Evolutionary conservation across 2,888 invertebrate species (phyloP).

Genomic region (Drosophila putrida): DNA sequence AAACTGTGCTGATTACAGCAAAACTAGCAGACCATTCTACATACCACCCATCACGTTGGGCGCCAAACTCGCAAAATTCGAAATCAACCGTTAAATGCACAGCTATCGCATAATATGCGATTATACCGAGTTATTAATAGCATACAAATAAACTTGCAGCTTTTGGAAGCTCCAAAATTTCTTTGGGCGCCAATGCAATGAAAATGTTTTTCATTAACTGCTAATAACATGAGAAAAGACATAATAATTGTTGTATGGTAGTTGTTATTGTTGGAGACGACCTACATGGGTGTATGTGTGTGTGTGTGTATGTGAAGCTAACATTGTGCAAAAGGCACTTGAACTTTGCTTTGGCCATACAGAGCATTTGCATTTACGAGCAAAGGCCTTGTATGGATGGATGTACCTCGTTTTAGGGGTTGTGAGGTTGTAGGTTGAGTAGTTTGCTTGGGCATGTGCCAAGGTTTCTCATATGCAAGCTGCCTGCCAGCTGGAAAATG

Average conservation of each 20-base stretch:
- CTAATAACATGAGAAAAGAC: conserved; percentile 18
- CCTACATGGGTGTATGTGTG: conserved; percentile 17
- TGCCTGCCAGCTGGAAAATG: conserved; percentile 50
- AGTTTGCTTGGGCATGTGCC: conserved; percentile 37
- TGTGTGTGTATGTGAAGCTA: conserved; percentile 20
- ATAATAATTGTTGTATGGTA: conserved; percentile 2
- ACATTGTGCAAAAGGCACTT: conserved; percentile 71
- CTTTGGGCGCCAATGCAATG: conserved; percentile 17
- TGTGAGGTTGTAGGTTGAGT: conserved; percentile 20
- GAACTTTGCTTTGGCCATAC: conserved; percentile 64
- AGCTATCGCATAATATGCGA: conserved; percentile 12
- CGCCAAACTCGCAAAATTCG: conserved; percentile 9
- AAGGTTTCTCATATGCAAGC: conserved; percentile 44
- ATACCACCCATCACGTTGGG: conserved; percentile 12
- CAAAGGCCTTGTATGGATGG: conserved; percentile 42
- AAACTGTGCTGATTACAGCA: conserved; percentile 5
- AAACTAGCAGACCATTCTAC: neutral
- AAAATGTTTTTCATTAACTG: conserved; percentile 34
- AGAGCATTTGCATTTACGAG: conserved; percentile 38
- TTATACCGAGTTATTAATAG: conserved; percentile 1
- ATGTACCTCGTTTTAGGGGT: neutral
- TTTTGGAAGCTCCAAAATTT: conserved; percentile 20
- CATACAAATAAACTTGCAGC: neutral
- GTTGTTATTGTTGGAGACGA: conserved; percentile 24
- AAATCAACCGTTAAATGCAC: conserved; percentile 16